These are phyloP conservation scores for Hypena proboscidalis DNA, from an alignment of 2,888 invertebrate species.

Conservation along the genomic window DNA sequence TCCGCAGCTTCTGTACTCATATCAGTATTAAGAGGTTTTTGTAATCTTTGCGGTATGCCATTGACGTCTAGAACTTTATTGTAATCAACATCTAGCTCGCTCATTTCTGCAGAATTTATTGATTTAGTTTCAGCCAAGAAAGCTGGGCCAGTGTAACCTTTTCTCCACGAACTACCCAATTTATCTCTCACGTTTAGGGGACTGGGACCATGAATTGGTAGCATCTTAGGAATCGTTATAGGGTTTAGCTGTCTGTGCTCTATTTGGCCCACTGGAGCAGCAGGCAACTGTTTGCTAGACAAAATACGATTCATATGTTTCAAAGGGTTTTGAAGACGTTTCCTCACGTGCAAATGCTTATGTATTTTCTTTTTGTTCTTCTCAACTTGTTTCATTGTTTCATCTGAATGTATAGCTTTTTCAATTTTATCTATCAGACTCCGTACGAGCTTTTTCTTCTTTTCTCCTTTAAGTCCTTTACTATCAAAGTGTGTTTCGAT, in stretches of 20 bases:
- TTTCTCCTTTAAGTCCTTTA: slow-evolving; percentile 68
- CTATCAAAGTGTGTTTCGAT: slow-evolving; percentile 78
- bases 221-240: slow-evolving; percentile 61
- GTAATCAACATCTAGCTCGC: slow-evolving; percentile 60
- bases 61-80: slow-evolving; percentile 51
- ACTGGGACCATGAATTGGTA: slow-evolving; percentile 30
- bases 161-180: slow-evolving; percentile 54
- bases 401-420: slow-evolving; percentile 64
- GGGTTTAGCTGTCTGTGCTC: slow-evolving; percentile 59
- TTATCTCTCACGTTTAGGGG: slow-evolving; percentile 44
- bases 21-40: slow-evolving; percentile 62
- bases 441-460: slow-evolving; percentile 67
- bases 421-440: slow-evolving; percentile 71
- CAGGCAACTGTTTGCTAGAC: slow-evolving; percentile 44
- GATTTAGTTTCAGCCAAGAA: slow-evolving; percentile 58
- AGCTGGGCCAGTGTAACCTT: slow-evolving; percentile 46
- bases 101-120: slow-evolving; percentile 69
- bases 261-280: slow-evolving; percentile 36
- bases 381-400: background rate
- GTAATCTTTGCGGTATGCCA: slow-evolving; percentile 66
- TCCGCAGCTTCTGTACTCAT: slow-evolving; percentile 38
- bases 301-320: slow-evolving; percentile 36
- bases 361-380: slow-evolving; percentile 42
- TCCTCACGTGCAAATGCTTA: slow-evolving; percentile 58
- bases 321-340: slow-evolving; percentile 65